phyloP scores from a whole-genome alignment of 1,140 invertebrate genomes.

The Phenacoccus solenopsis region DNA sequence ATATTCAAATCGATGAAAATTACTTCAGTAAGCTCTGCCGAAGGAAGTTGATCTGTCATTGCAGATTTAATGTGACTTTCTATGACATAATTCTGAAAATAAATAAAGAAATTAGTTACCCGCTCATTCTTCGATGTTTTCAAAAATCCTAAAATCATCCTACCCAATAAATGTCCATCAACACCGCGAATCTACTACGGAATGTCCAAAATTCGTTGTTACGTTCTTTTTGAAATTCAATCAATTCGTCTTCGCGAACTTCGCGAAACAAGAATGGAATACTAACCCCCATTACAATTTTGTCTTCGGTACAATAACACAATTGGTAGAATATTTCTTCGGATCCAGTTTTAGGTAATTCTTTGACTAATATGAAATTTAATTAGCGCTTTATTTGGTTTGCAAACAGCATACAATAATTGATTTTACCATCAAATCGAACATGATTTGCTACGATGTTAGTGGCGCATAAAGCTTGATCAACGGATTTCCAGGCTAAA shows the following conservation, averaged over 20 bases:
- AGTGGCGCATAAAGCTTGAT: background rate
- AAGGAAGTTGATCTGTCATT: too few species aligned
- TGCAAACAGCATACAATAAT: too few species aligned
- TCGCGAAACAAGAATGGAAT: background rate
- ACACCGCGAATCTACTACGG: background rate
- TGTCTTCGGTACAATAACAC: background rate
- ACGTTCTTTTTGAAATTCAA: background rate
- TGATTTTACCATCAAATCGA: slow-evolving; percentile 5
- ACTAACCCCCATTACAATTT: background rate
- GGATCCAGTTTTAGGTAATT: background rate
- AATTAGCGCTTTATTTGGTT: background rate
- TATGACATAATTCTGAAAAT: too few species aligned
- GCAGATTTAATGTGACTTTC: too few species aligned
- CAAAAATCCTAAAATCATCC: too few species aligned
- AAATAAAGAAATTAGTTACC: too few species aligned
- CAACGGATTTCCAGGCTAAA: background rate
- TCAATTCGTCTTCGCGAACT: background rate
- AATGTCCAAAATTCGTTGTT: slow-evolving; percentile 9
- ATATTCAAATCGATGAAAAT: too few species aligned
- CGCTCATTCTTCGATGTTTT: too few species aligned
- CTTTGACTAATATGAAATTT: background rate
- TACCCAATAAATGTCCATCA: slow-evolving; percentile 5
- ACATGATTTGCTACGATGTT: background rate
- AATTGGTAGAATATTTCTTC: background rate
- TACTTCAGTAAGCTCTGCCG: too few species aligned